Conservation (phyloP, 1,140 invertebrate genomes). For the Holotrichia oblita region DNA sequence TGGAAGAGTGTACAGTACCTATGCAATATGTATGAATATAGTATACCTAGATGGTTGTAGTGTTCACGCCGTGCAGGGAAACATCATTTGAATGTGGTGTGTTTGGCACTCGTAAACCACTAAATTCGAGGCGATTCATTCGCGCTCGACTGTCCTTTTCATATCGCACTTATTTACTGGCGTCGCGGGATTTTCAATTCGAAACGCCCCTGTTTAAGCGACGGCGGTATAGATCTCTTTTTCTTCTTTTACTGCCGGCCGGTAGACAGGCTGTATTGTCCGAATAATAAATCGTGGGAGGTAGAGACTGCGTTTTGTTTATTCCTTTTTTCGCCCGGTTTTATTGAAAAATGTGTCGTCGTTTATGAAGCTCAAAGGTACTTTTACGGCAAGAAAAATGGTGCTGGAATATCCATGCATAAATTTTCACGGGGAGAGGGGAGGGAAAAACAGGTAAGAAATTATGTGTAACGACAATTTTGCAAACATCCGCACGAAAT, state of each 20-base stretch:
- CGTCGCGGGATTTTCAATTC: slow-evolving; percentile 16
- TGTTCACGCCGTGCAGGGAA: neutral
- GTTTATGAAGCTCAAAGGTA: slow-evolving; percentile 5
- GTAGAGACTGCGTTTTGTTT: neutral
- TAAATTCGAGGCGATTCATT: neutral
- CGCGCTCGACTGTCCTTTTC: neutral
- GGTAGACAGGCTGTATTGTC: neutral
- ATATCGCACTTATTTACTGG: slow-evolving; percentile 12
- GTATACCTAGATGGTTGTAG: too few relatives aligned
- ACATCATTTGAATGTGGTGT: slow-evolving; percentile 17
- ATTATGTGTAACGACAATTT: too few relatives aligned
- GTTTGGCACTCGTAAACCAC: neutral
- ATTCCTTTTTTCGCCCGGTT: neutral
- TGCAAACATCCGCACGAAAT: too few relatives aligned
- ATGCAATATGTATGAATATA: too few relatives aligned
- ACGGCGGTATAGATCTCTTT: neutral
- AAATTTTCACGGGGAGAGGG: too few relatives aligned
- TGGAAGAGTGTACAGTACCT: too few relatives aligned
- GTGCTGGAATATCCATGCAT: neutral
- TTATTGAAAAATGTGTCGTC: slow-evolving; percentile 9
- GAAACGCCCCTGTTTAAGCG: neutral
- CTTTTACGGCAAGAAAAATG: neutral
- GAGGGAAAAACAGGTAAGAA: too few relatives aligned
- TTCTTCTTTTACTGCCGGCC: neutral
- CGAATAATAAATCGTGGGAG: slow-evolving; percentile 10